phyloP scores from a whole-genome alignment of 2,888 invertebrate species.

The Pherbina coryleti region DNA sequence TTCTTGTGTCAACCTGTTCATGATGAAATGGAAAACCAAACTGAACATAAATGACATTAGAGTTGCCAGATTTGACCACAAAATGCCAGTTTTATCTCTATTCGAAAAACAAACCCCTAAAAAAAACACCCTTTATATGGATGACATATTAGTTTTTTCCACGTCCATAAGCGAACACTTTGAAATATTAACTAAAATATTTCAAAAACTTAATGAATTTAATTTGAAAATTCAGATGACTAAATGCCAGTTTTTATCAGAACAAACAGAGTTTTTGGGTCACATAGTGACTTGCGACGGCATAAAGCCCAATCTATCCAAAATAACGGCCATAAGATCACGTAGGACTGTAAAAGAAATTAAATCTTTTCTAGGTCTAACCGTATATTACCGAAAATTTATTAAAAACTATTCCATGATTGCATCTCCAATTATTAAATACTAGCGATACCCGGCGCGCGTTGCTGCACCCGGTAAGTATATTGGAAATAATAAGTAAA shows the following conservation, averaged over 20 bases:
- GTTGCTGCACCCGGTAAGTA: too few relatives aligned
- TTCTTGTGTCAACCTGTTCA: too few relatives aligned
- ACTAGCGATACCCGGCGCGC: too few relatives aligned
- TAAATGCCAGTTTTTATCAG: neutral
- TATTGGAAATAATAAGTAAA: too few relatives aligned
- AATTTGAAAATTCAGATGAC: neutral
- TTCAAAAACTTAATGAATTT: slow-evolving; percentile 8
- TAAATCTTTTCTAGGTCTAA: neutral
- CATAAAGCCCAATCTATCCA: neutral
- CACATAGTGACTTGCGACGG: neutral
- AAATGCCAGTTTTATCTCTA: too few relatives aligned
- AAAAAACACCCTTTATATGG: too few relatives aligned
- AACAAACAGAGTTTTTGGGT: neutral
- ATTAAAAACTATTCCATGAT: neutral
- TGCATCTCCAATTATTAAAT: neutral
- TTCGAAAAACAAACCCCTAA: too few relatives aligned
- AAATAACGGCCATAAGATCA: neutral
- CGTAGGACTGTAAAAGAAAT: neutral
- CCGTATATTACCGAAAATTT: neutral
- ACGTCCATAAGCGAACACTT: slow-evolving; percentile 20
- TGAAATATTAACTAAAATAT: slow-evolving; percentile 3
- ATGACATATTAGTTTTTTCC: slow-evolving; percentile 20
- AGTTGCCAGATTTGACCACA: too few relatives aligned
- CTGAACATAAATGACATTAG: too few relatives aligned
- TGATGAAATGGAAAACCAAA: too few relatives aligned